Base-by-base conservation (phyloP, 1,140 invertebrate species). In the Formica selysi region DNA sequence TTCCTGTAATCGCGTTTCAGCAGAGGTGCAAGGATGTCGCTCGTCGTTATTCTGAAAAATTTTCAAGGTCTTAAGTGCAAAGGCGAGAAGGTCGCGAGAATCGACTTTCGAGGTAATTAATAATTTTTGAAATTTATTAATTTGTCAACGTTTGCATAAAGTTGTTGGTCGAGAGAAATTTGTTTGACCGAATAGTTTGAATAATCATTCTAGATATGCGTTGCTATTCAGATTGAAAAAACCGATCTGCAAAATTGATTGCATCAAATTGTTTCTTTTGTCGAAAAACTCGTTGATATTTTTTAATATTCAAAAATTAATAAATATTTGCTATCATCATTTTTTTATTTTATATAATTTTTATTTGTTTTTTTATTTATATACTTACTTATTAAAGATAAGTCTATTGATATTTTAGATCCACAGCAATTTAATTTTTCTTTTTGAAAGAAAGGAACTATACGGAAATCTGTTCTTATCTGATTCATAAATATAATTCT, bases 61-160 rank as follows among this genome's bases (percentile, higher is more conserved):
- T 96, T 97, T 88, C 96, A 97, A 93, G 94, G 96, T 38, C 92
- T 96, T 16, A 97, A 96, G 91, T 96, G 94, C 90, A 97, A 96
- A 89, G 96, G 96, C n/a, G 96, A 97, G 83, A 96, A 97, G 89
- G 95, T 96, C 80, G 96, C 95, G 61, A 96, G 95, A 86, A 93
- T 97, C 74, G 96, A 97, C 85, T 97, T 97, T 89, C 95, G 97
- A 95, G 97, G 97, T 97, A 95, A 96, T n/a, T 38, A 80, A 38
- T 73, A 41, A 57, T 26, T 41, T 51, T 51, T 22, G 2, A 32
- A 32, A 19, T 74, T 83, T 73, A 16, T 83, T 74, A 22, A 26
- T 26, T 74, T 16, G 11, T 19, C 32, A 11, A 57, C 16, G 41
- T 57, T 29, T 11, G 13, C 29, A 36, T 74, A 19, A 2, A 61